Conservation (phyloP, 1,140 invertebrate genomes). For the Orchesella cincta region DNA sequence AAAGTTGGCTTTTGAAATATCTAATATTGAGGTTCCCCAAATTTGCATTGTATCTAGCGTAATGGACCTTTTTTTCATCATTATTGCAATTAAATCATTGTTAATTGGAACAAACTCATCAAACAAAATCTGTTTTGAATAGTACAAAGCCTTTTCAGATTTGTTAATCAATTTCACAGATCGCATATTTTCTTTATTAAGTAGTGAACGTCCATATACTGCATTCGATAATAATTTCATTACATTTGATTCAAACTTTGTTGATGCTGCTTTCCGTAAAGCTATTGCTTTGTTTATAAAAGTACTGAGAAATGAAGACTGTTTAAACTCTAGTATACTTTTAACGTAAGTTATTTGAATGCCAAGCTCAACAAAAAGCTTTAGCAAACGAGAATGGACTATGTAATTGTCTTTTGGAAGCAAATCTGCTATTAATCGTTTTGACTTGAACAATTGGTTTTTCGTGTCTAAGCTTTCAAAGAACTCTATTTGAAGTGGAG, state of each 20-base stretch:
- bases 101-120: background rate
- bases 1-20: background rate
- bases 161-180: background rate
- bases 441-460: background rate
- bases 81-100: background rate
- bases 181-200: background rate
- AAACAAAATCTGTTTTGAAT: background rate
- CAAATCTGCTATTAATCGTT: background rate
- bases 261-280: background rate
- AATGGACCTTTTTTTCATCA: background rate
- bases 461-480: background rate
- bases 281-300: background rate
- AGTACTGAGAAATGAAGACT: background rate
- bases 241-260: background rate
- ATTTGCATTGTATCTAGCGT: background rate
- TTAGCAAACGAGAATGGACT: background rate
- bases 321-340: background rate
- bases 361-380: background rate
- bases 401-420: background rate
- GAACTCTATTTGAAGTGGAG: background rate
- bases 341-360: background rate
- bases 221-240: background rate
- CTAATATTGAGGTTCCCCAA: background rate
- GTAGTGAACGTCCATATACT: background rate
- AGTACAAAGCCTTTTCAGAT: background rate